Evolutionary conservation across 2,113 vertebrate species (phyloP), one percentile per base, ranked within the genome.

Genomic region (Poecile atricapillus): DNA sequence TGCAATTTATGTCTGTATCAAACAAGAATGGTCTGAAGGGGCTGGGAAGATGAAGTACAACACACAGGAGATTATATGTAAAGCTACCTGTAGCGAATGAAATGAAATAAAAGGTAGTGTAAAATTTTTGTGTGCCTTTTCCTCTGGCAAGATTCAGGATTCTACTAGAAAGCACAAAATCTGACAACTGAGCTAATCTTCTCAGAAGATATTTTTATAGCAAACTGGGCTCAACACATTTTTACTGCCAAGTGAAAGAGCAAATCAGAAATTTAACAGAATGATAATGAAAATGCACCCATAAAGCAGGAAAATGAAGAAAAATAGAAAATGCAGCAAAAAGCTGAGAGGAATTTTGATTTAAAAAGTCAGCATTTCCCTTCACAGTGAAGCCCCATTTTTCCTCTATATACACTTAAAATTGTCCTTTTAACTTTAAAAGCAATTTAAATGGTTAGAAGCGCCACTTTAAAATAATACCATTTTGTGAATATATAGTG

Each of bases 21-120:
- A 97, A 93, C 81, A 97, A 76, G 85, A 94, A 87, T 83, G 77
- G 87, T 89, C 78, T 88, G 75, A 76, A 52, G 14, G 12, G 91
- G 75, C 70, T 62, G 49, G 60, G 78, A 86, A 55, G 23, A 88
- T 0, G 0, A 73, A 74, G 75, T 35, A 35, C 58, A 63, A 87
- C 31, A 58, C 50, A 24, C 9, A 25, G 52, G 53, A 94, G 53
- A 37, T 83, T 62, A 63, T 41, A 22, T 13, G 27, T 49, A 83
- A 87, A 89, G 49, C 64, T 67, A 41, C 75, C 73, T 60, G 33
- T 19, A 83, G 63, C 19, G 43, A 89, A n/a, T 1, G 13, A 87
- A 77, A 84, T n/a, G 12, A 89, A 91, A 22, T 65, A 89, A 89
- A 81, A 77, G 14, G n/a, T 16, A 79, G 22, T 27, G 37, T 65